Conservation (phyloP, 1,140 invertebrate species). For the Platorchestia sp. region DNA sequence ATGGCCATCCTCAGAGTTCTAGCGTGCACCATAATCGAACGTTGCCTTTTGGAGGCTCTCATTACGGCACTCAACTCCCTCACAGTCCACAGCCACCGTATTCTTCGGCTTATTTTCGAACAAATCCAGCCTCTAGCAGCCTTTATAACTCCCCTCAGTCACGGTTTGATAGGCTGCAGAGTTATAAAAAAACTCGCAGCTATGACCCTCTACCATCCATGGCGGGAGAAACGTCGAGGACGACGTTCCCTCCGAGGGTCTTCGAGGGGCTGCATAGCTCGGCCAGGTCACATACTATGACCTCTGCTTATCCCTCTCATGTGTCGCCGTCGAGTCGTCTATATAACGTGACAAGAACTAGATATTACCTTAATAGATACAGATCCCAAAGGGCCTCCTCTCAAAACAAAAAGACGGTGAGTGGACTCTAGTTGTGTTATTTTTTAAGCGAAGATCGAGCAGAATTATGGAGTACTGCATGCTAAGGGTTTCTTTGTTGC, state of each 20-base stretch:
- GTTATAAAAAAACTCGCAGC: constrained; percentile 39
- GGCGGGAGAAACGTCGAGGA: not conserved
- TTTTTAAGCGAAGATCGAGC: not conserved
- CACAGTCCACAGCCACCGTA: not conserved
- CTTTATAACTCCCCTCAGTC: not conserved
- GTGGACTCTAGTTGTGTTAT: not conserved
- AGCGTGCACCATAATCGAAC: not conserved
- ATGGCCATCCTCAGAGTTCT: constrained; percentile 22
- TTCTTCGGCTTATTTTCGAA: not conserved
- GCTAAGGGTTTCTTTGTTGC: not conserved
- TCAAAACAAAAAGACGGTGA: constrained; percentile 20
- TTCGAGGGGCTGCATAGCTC: not conserved
- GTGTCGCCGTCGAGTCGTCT: not conserved
- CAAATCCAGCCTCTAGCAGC: not conserved
- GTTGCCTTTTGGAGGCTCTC: constrained; percentile 25
- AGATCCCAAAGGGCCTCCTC: constrained; percentile 17
- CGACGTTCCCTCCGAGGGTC: not conserved
- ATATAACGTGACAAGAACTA: constrained; percentile 42
- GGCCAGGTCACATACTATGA: constrained; percentile 2
- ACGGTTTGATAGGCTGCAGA: constrained; percentile 22
- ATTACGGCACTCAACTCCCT: not conserved
- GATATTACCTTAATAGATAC: constrained; percentile 49
- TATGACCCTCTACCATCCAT: constrained; percentile 32
- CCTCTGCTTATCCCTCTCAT: constrained; percentile 6
- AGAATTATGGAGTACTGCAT: not conserved